Base-by-base conservation (phyloP, 2,888 invertebrate species). In the Nyleta sp. region DNA sequence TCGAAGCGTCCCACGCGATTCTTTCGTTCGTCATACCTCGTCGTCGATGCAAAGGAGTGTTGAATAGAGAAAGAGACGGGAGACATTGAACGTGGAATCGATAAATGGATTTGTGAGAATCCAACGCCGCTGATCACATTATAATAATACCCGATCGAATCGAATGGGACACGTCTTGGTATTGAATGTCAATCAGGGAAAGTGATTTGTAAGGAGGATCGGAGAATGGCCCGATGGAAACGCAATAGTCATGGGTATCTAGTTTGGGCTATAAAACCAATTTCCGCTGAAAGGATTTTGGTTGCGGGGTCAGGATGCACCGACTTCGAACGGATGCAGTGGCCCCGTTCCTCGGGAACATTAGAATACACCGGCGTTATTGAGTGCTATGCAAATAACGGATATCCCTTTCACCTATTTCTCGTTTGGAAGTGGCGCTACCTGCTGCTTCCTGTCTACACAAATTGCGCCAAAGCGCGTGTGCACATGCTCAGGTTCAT, bases 131-230 rank as follows among this genome's bases (percentile, higher is more conserved):
- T 80, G 80, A 71, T 71, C 71, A 11, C 35, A 78, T 84, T 83
- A 84, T 83, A 84, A 86, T 84, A 85, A 85, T 78, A 81, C 77
- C 80, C 80, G 83, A 83, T 86, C 82, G 82, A 84, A 86, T 86
- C 84, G 84, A 82, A 82, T 67, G 83, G 82, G 83, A 84, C 83
- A 81, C 78, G 80, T 84, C 80, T 73, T 78, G 75, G 87, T 83
- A 89, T 90, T 87, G 88, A 89, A 84, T 87, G 89, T 90, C 90
- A 89, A 89, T 90, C 90, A 89, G 88, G 82, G 88, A 89, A 88
- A 89, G 87, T 89, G 90, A 90, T 90, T 90, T 89, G 85, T 88
- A 89, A 86, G 82, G 81, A 77, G 80, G 74, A 57, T 44, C 60
- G 53, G 17, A 57, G 65, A 78, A 80, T 62, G 79, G 50, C 24